phyloP scores from a whole-genome alignment of 2,888 invertebrate genomes.

The Xanthia togata region DNA sequence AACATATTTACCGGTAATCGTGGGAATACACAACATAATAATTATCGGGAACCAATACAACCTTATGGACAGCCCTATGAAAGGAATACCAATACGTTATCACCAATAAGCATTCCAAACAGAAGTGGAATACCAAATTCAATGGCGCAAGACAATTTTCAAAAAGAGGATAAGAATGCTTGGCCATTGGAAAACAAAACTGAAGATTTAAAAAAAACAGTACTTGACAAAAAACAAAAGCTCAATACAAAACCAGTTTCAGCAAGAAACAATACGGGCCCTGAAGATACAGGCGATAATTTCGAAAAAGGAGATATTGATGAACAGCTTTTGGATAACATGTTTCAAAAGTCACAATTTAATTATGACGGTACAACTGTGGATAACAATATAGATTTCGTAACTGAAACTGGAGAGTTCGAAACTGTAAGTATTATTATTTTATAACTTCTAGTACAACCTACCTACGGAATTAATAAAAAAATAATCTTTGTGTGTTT shows the following conservation, averaged over 20 bases:
- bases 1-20: slow-evolving; percentile 43
- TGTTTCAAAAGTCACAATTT: slow-evolving; percentile 47
- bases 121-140: slow-evolving; percentile 7
- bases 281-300: slow-evolving; percentile 5
- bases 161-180: neutral
- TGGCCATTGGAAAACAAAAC: slow-evolving; percentile 11
- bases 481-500: no score
- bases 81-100: neutral
- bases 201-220: slow-evolving; percentile 8
- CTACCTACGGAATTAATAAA: neutral
- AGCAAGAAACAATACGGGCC: neutral
- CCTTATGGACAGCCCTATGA: neutral
- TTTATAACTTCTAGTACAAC: no score
- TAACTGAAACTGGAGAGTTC: slow-evolving; percentile 58
- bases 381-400: slow-evolving; percentile 39
- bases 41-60: slow-evolving; percentile 9
- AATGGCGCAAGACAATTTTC: neutral
- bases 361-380: slow-evolving; percentile 39
- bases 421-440: slow-evolving; percentile 59
- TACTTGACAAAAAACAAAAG: slow-evolving; percentile 6
- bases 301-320: slow-evolving; percentile 26
- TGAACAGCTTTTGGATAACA: slow-evolving; percentile 41
- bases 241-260: neutral
- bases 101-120: slow-evolving; percentile 1
- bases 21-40: neutral